A percentile compares a stretch with the other conserved stretches of the same genome.
These are phyloP conservation scores for Sorex fumeus DNA, from an alignment of 2,113 vertebrate species.

Conservation along the genomic window DNA sequence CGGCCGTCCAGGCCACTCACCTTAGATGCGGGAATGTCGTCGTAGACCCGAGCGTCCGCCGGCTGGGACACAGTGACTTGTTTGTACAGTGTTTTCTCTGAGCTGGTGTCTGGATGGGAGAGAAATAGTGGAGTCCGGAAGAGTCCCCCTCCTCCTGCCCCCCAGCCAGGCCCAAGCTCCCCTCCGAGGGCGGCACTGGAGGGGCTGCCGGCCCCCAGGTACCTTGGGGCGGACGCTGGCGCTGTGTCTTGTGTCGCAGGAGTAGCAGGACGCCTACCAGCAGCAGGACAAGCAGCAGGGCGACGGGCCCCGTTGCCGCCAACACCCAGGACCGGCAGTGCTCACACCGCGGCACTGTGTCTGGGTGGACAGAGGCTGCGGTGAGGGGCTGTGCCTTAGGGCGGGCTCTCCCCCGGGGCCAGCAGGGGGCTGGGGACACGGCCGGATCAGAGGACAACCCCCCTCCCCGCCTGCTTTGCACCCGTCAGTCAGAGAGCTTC, in stretches of 20 bases:
- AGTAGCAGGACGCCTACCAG: not conserved
- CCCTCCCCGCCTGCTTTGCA: too few species aligned
- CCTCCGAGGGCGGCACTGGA: too few species aligned
- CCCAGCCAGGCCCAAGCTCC: too few species aligned
- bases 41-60: slow-evolving; percentile 68
- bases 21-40: slow-evolving; percentile 66
- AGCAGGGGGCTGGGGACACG: too few species aligned
- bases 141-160: not conserved
- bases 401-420: not conserved
- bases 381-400: slow-evolving; percentile 28
- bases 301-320: not conserved
- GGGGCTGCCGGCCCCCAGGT: too few species aligned
- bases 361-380: slow-evolving; percentile 60
- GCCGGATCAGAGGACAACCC: too few species aligned
- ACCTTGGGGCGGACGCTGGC: too few species aligned
- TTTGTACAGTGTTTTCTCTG: slow-evolving; percentile 61
- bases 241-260: not conserved
- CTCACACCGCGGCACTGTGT: accelerated
- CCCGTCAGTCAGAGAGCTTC: too few species aligned
- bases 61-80: accelerated
- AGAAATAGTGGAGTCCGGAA: slow-evolving; percentile 1
- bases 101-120: slow-evolving; percentile 38
- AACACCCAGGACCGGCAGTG: accelerated
- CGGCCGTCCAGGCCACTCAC: slow-evolving; percentile 28
- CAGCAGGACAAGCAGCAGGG: not conserved